Percentiles rank a stretch among this genome's conserved stretches.
phyloP scores from a whole-genome alignment of 35 echinoderm and acorn worm species.

The Strongylocentrotus purpuratus region DNA sequence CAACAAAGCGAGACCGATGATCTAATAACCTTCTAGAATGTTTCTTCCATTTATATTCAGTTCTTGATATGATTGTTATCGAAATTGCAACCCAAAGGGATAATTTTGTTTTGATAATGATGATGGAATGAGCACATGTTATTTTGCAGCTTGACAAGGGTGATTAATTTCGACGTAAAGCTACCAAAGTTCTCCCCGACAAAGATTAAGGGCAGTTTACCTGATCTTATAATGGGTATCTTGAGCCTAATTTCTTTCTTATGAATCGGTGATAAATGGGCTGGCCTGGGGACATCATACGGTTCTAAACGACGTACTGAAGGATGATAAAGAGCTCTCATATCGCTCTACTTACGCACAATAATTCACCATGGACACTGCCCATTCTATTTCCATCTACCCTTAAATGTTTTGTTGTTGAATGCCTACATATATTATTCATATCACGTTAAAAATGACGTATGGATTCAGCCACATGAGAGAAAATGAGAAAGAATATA shows the following conservation, averaged over 20 bases:
- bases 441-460: neutral
- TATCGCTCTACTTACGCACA: neutral
- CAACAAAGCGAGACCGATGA: neutral
- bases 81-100: neutral
- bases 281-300: neutral
- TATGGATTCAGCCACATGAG: neutral
- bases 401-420: neutral
- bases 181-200: conserved; percentile 1
- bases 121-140: conserved; percentile 10
- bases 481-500: neutral
- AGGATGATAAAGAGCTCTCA: neutral
- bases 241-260: neutral
- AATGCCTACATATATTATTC: neutral
- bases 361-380: neutral
- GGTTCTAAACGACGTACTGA: neutral
- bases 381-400: neutral
- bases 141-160: neutral
- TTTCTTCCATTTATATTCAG: neutral
- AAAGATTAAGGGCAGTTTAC: conserved; percentile 10
- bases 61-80: neutral
- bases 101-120: neutral
- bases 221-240: neutral
- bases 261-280: neutral
- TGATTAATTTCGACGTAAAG: neutral
- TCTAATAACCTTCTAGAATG: neutral